Percentiles rank a stretch among this genome's conserved stretches.
phyloP scores from a whole-genome alignment of 2,113 vertebrate genomes.

The Regulus satrapa region DNA sequence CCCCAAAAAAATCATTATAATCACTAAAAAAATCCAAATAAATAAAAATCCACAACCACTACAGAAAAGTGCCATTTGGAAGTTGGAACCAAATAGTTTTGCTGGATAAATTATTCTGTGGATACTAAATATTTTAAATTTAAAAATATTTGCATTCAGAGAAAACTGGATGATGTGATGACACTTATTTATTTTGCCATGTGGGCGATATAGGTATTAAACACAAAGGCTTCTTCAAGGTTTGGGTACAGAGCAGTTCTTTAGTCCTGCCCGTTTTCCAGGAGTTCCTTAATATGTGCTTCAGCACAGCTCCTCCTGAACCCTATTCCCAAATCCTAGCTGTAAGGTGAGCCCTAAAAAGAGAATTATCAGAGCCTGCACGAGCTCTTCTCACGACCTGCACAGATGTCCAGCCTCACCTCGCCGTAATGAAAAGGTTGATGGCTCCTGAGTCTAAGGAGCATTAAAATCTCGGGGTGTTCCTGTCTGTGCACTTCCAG shows the following conservation, averaged over 20 bases:
- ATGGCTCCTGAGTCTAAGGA: slow-evolving; percentile 33
- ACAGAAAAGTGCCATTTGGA: fast-evolving
- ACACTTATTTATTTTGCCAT: background rate
- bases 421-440: background rate
- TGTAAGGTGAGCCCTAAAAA: background rate
- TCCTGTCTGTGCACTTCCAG: background rate
- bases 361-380: background rate
- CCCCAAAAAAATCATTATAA: background rate
- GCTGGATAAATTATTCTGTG: background rate
- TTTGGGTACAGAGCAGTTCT: background rate
- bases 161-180: background rate
- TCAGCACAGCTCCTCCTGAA: background rate
- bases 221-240: background rate
- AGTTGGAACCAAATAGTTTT: background rate
- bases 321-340: background rate
- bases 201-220: too few species aligned
- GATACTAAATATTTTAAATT: background rate
- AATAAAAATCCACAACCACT: background rate
- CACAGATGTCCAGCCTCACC: slow-evolving; percentile 20
- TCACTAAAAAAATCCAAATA: background rate
- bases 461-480: slow-evolving; percentile 41
- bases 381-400: background rate
- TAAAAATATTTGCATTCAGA: background rate
- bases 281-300: background rate
- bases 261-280: background rate